Evolutionary conservation across 2,113 vertebrate genomes (phyloP).

Genomic region (Danio rerio): DNA sequence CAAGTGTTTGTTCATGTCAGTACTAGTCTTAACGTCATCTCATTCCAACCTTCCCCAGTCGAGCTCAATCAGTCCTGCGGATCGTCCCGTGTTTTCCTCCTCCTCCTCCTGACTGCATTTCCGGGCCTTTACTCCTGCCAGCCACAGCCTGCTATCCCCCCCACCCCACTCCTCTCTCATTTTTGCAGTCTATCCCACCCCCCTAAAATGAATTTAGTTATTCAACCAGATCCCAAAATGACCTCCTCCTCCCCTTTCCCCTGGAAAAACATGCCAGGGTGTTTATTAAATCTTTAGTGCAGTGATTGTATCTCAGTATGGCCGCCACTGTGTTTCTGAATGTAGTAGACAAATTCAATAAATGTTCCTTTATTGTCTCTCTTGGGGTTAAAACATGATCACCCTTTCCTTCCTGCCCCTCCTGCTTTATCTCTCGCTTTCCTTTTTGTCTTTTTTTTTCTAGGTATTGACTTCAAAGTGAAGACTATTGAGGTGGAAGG

Average conservation of each 20-base stretch:
- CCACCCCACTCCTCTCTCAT: no score
- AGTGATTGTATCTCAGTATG: conserved; percentile 14
- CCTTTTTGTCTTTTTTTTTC: not conserved
- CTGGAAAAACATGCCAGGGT: conserved; percentile 24
- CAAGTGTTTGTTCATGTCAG: conserved; percentile 65
- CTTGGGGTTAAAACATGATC: not conserved
- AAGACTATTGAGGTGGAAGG: conserved; percentile 91
- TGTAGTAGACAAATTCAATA: not conserved
- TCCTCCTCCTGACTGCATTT: conserved; percentile 42
- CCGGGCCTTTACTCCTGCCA: conserved; percentile 21
- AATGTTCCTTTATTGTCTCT: not conserved
- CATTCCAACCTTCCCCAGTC: conserved; percentile 25
- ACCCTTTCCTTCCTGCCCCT: conserved; percentile 15
- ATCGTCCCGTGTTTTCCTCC: conserved; percentile 21
- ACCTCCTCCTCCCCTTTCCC: not conserved
- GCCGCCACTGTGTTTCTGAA: conserved; percentile 11
- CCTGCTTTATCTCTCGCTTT: conserved; percentile 1
- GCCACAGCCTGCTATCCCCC: conserved; percentile 42
- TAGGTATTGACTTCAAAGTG: conserved; percentile 96
- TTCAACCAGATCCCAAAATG: conserved; percentile 46
- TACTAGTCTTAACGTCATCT: conserved; percentile 64
- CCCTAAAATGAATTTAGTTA: no score
- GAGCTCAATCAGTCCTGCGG: conserved; percentile 17
- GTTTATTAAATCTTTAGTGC: conserved; percentile 32
- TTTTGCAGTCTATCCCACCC: no score